Evolutionary conservation across 2,113 vertebrate species (phyloP), one percentile per base, ranked within the genome.

Genomic region (Trichomycterus rosablanca): DNA sequence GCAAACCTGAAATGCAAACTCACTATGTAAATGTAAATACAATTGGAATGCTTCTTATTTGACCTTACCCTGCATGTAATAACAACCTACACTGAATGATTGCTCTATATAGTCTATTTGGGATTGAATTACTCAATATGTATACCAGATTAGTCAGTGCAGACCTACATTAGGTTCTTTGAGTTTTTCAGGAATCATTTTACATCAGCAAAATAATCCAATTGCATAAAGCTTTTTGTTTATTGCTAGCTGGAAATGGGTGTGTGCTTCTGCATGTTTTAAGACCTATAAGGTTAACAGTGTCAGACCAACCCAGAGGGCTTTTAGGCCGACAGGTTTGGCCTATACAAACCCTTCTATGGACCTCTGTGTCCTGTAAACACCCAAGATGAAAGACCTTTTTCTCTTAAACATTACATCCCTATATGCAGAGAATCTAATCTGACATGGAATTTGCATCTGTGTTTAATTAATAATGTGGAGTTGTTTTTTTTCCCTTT

Each of bases 161-260:
- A n/a, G n/a, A n/a, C n/a, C n/a, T 50, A 14, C 1, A 8, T 28
- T 26, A 5, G 26, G 22, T 50, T 50, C 4, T 32, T 7, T 51
- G 23, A 51, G 26, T 8, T 51, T 51, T 20, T 51, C 48, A 30
- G 48, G 15, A 24, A 9, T 51, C 7, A 7, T 32, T 51, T 7
- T 24, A 15, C 24, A 51, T 51, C 48, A 28, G 26, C 7, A 16
- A 11, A 51, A n/a, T n/a, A n/a, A n/a, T n/a, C 22, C 24, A 2
- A 26, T 6, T 2, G 5, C 46, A n/a, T 7, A n/a, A 12, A 4
- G 9, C 3, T 19, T 28, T 32, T 8, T 19, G n/a, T 32, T 7
- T 34, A 32, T 60, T 49, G 32, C 16, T 32, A 11, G n/a, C n/a
- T n/a, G 58, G 30, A 49, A 37, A 35, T 60, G 44, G 19, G 58